Base-by-base conservation (phyloP, 2,113 vertebrate genomes). In the Sceloporus tristichus region DNA sequence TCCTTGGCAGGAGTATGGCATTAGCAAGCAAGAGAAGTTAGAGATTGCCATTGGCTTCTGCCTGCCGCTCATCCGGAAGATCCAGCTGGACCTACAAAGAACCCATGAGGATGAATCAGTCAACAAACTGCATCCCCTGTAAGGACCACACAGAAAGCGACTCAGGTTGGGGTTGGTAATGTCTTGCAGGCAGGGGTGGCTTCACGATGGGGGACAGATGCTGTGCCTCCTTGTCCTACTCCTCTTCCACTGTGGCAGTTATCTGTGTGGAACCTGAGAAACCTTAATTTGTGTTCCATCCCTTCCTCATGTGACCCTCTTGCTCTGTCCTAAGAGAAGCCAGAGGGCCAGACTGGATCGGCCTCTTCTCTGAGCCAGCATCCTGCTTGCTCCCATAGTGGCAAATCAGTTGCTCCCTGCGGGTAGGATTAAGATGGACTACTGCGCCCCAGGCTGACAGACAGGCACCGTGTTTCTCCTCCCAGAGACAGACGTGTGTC, bases 51-150 rank as follows among this genome's bases (percentile, higher is more conserved):
- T 99, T 48, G 98, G 98, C 85, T 99, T 98, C 97, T 99, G 99
- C 95, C 98, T 99, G 92, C 98, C 99, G 10, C 97, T 99, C 85
- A 97, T 99, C 93, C 97, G 98, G 94, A 99, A 99, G 95, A 99
- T 99, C 91, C 98, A 98, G 88, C 92, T 99, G 91, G 99, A 99
- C 95, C 95, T 99, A 75, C 99, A 99, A 95, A 98, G 99, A 95
- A 99, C 98, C 40, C 99, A 99, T 3, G 99, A 99, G 94, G 99
- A 99, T 65, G 99, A 99, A 94, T 99, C 98, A 70, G 99, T 99
- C 94, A 99, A 99, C 97, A 99, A 99, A 90, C 97, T 99, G 34
- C 99, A 99, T 93, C 99, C 99, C 5, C 95, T 99, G 99, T 97
- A 96, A 97, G 97, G 73, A 65, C 78, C 48, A 14, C 54, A 9